These are phyloP conservation scores for Rana temporaria DNA, from an alignment of 2,113 vertebrate species.

Conservation along the genomic window DNA sequence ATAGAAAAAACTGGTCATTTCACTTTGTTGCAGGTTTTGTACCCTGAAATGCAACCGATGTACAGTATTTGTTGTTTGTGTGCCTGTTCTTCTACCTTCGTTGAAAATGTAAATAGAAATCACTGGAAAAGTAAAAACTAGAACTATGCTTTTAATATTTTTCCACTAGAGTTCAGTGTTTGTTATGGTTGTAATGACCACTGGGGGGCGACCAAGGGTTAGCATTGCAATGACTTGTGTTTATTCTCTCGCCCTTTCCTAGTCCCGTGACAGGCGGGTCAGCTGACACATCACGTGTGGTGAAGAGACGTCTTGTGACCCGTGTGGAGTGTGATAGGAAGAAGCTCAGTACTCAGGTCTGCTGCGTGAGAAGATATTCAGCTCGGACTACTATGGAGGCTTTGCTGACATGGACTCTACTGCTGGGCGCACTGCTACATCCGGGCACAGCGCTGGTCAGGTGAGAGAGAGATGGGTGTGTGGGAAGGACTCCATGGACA, in stretches of 20 bases:
- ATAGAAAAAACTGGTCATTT: too few species aligned
- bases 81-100: neutral
- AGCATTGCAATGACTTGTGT: neutral
- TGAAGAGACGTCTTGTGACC: neutral
- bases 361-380: too few species aligned
- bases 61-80: too few species aligned
- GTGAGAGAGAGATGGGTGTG: neutral
- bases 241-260: neutral
- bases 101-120: too few species aligned
- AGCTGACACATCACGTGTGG: slow-evolving; percentile 28
- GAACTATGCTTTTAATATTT: too few species aligned
- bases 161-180: too few species aligned
- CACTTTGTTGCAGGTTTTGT: too few species aligned
- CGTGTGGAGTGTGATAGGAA: neutral
- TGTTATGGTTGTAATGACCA: neutral
- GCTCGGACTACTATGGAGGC: neutral
- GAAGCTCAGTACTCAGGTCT: neutral
- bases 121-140: too few species aligned
- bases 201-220: neutral
- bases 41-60: too few species aligned
- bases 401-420: neutral
- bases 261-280: slow-evolving; percentile 6
- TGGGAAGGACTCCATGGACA: too few species aligned
- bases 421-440: neutral
- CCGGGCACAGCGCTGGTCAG: slow-evolving; percentile 21